Percentiles rank a stretch among this genome's conserved stretches.
Conservation (phyloP, 1,140 invertebrate genomes). For the Trichoplusia ni region DNA sequence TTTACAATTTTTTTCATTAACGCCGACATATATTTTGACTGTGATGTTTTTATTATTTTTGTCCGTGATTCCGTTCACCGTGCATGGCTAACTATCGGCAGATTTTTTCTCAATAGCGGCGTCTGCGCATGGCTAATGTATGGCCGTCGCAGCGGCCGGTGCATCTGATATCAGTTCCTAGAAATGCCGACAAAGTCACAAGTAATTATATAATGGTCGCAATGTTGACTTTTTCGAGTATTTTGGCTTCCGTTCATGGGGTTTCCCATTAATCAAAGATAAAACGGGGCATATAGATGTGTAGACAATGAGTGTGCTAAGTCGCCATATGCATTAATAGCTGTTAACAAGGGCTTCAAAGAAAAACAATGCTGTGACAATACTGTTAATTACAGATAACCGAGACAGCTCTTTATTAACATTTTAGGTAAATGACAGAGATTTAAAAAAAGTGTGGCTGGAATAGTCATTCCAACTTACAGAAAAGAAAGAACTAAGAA, state of each 20-base stretch:
- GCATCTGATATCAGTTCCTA: slow-evolving; percentile 51
- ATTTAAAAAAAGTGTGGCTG: no score
- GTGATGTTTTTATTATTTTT: slow-evolving; percentile 81
- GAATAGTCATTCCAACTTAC: no score
- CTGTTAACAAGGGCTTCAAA: slow-evolving; percentile 10
- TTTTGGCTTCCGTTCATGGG: slow-evolving; percentile 73
- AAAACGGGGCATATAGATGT: slow-evolving; percentile 36
- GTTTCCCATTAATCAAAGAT: slow-evolving; percentile 65
- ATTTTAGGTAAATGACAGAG: no score
- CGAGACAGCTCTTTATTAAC: no score
- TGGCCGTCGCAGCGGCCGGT: slow-evolving; percentile 45
- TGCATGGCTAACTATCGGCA: slow-evolving; percentile 64
- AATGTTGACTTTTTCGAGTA: slow-evolving; percentile 70
- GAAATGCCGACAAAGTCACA: slow-evolving; percentile 69
- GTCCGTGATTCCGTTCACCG: slow-evolving; percentile 69
- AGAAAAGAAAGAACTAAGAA: no score
- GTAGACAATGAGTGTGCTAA: slow-evolving; percentile 40
- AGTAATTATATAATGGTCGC: slow-evolving; percentile 74
- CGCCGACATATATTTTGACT: slow-evolving; percentile 80
- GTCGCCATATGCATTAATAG: slow-evolving; percentile 12
- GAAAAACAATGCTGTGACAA: not conserved
- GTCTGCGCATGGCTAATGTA: slow-evolving; percentile 57
- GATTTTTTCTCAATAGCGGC: slow-evolving; percentile 66
- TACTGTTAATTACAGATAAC: not conserved
- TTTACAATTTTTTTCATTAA: slow-evolving; percentile 68